Evolutionary conservation across 2,113 vertebrate species (phyloP).

Genomic region (Spea bombifrons): DNA sequence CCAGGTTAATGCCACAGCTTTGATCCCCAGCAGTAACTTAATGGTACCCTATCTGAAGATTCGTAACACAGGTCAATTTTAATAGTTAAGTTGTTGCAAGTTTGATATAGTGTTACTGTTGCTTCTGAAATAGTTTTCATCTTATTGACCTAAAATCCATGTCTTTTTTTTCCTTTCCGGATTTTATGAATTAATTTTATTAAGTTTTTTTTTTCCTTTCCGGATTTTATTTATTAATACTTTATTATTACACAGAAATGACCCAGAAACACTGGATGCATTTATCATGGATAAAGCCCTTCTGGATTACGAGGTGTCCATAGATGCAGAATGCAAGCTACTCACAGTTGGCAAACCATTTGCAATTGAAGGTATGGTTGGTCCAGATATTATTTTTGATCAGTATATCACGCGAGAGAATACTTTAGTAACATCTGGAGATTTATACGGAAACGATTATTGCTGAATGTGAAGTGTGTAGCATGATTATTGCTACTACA

Average conservation of each 20-base stretch:
- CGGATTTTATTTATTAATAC: too few species aligned
- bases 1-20: too few species aligned
- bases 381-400: background rate
- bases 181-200: too few species aligned
- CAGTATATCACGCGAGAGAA: background rate
- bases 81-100: too few species aligned
- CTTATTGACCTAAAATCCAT: too few species aligned
- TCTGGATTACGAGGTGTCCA: conserved; percentile 95
- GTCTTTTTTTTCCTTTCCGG: too few species aligned
- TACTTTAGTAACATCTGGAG: background rate
- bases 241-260: conserved; percentile 70
- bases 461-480: background rate
- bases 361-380: conserved; percentile 90
- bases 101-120: too few species aligned
- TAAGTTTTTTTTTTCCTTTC: too few species aligned
- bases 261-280: conserved; percentile 93
- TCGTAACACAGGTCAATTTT: too few species aligned
- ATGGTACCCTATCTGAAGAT: too few species aligned
- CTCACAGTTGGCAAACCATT: conserved; percentile 96
- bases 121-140: too few species aligned
- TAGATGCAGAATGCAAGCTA: conserved; percentile 95
- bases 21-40: too few species aligned
- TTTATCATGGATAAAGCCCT: conserved; percentile 99
- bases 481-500: background rate
- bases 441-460: background rate